phyloP scores from a whole-genome alignment of 2,797 vertebrate genomes.

The Danio albolineatus region DNA sequence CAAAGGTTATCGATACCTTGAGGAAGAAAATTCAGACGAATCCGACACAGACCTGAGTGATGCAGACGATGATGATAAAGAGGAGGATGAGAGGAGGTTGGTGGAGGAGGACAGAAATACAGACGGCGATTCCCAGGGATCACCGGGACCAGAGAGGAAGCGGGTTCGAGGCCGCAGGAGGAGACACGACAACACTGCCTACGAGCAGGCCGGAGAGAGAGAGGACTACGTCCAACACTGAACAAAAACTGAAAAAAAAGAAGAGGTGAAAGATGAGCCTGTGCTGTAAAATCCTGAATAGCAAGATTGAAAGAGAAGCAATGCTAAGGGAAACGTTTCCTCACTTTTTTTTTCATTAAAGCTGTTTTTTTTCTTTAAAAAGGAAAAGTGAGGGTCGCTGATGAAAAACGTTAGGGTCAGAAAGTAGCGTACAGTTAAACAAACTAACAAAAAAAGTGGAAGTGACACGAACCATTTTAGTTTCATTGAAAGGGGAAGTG shows the following conservation, averaged over 20 bases:
- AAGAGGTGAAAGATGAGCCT: not conserved
- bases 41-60: conserved; percentile 80
- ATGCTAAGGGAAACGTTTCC: not conserved
- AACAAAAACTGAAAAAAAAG: conserved; percentile 29
- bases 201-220: conserved; percentile 50
- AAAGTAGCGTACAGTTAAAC: not conserved
- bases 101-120: conserved; percentile 57
- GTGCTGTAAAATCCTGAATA: conserved; percentile 21
- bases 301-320: not conserved
- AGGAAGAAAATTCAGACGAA: conserved; percentile 93
- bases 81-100: conserved; percentile 40
- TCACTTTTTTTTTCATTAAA: not conserved
- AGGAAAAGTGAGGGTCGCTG: not conserved
- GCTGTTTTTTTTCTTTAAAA: not conserved
- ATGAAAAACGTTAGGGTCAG: conserved; percentile 14
- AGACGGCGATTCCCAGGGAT: conserved; percentile 55
- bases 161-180: conserved; percentile 48
- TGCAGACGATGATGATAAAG: conserved; percentile 60
- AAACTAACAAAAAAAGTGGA: conserved; percentile 13
- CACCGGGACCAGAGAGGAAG: conserved; percentile 65
- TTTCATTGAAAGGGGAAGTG: conserved; percentile 49
- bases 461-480: conserved; percentile 3
- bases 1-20: conserved; percentile 94
- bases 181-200: conserved; percentile 49
- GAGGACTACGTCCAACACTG: conserved; percentile 43